Conservation (phyloP, 2,888 invertebrate genomes). For the Aleiodes testaceus region DNA sequence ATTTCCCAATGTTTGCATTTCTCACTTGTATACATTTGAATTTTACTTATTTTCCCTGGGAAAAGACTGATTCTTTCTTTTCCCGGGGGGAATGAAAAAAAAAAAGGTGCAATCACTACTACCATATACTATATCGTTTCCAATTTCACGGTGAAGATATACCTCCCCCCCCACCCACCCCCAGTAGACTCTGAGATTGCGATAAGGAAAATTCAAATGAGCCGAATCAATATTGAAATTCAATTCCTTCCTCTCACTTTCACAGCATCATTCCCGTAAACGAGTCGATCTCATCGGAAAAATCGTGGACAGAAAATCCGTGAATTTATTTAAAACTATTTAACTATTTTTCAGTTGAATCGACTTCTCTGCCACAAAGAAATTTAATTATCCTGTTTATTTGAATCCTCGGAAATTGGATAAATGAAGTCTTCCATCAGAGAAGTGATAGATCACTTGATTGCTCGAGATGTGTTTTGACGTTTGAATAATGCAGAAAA, state of each 20-base stretch:
- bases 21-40: slow-evolving; percentile 27
- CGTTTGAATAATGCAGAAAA: background rate
- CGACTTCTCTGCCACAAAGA: background rate
- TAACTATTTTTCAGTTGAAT: background rate
- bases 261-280: slow-evolving; percentile 55
- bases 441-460: slow-evolving; percentile 13
- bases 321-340: slow-evolving; percentile 38
- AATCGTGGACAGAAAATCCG: slow-evolving; percentile 51
- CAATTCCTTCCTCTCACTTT: slow-evolving; percentile 61
- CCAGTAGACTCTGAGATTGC: slow-evolving; percentile 33
- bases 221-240: slow-evolving; percentile 73
- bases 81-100: slow-evolving; percentile 39
- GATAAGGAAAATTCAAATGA: slow-evolving; percentile 71
- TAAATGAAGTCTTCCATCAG: background rate
- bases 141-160: slow-evolving; percentile 71
- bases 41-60: slow-evolving; percentile 34
- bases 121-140: slow-evolving; percentile 65
- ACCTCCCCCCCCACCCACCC: slow-evolving; percentile 50
- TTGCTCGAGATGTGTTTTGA: slow-evolving; percentile 19
- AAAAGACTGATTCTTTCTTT: slow-evolving; percentile 38
- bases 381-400: background rate
- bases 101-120: slow-evolving; percentile 23
- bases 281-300: slow-evolving; percentile 60
- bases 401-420: background rate
- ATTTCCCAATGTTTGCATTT: slow-evolving; percentile 41